Base-by-base conservation (phyloP, 1,140 invertebrate species). In the Bombus soroeensis region DNA sequence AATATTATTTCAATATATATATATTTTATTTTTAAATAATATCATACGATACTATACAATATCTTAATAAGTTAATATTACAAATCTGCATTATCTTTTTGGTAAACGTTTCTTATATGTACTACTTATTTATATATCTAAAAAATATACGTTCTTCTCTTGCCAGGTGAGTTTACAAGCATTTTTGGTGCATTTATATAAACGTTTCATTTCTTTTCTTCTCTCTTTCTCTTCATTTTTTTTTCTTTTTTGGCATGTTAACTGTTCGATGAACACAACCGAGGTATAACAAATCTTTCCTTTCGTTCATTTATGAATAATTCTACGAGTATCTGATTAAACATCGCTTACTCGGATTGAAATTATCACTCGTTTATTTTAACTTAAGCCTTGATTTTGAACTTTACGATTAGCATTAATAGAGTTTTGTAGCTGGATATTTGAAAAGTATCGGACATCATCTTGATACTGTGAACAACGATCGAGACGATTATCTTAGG, bases 61-160 rank as follows among this genome's bases (percentile, higher is more conserved):
- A 18, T 22, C 47, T 53, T 53, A 53, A 53, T 53, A 53, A 74
- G 32, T 82, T 82, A 64, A 75, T 15, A 8, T 53, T 82, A 75
- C 15, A 75, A 34, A 8, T 37, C 22, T 25, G 18, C 32, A 68
- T n/a, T 43, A 22, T 82, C 64, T 74, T 74, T 82, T 64, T 47
- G 57, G 39, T 81, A 34, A 73, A 74, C 39, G 15, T 41, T 83
- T 28, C 57, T 66, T 75, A 66, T 47, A 74, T 64, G 75, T 66
- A 62, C 22, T 25, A 73, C 0, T 39, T 70, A 53, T 8, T 39
- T 81, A 59, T 2, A 13, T 5, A 25, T 71, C 8, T n/a, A 22
- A 39, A 57, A 57, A 53, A 66, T 18, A 34, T 25, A n/a, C 4
- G 15, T 22, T 10, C 68, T 22, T 79, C 41, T 22, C 18, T 72